Evolutionary conservation across 2,888 invertebrate species (phyloP).

Genomic region (Griposia aprilina): DNA sequence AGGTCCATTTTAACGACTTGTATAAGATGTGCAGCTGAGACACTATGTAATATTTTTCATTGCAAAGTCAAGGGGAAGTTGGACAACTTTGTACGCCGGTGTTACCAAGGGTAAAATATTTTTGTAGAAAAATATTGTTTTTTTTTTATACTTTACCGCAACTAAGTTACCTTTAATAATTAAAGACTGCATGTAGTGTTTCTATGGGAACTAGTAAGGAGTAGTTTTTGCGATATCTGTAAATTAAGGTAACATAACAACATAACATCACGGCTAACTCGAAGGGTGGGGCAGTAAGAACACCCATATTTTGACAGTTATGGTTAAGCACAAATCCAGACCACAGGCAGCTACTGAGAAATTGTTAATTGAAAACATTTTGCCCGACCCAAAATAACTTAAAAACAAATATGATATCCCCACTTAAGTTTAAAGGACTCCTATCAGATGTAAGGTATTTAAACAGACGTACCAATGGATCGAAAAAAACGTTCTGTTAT

Average conservation of each 20-base stretch:
- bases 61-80: conserved; percentile 40
- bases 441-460: neutral
- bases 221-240: neutral
- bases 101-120: conserved; percentile 24
- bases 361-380: no score
- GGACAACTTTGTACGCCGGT: conserved; percentile 41
- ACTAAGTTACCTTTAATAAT: neutral
- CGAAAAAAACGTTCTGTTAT: neutral
- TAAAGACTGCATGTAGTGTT: neutral
- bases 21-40: conserved; percentile 59
- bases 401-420: neutral
- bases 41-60: conserved; percentile 57
- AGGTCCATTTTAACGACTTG: conserved; percentile 61
- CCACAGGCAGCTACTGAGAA: neutral
- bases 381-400: neutral
- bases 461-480: neutral
- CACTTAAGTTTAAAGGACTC: neutral
- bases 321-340: neutral
- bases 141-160: neutral
- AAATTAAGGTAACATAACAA: neutral
- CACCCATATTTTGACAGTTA: neutral
- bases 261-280: neutral
- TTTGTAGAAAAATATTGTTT: conserved; percentile 18
- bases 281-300: neutral
- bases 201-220: neutral